A percentile compares a stretch with the other conserved stretches of the same genome.
These are phyloP conservation scores for Formica aserva DNA, from an alignment of 2,888 invertebrate genomes.

Conservation along the genomic window DNA sequence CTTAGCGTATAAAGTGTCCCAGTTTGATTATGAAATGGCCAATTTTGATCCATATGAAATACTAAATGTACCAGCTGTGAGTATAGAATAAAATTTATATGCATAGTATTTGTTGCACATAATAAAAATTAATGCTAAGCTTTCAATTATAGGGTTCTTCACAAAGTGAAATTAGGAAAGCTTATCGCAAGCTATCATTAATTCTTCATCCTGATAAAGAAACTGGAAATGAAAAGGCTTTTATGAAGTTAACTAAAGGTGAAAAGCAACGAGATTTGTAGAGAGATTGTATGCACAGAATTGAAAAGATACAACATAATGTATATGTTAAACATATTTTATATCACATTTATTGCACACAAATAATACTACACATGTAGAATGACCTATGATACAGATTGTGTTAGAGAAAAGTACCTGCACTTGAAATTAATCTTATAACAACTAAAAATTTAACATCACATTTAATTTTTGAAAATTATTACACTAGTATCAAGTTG, in stretches of 20 bases:
- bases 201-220: slow-evolving; percentile 99
- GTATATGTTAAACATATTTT: background rate
- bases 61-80: slow-evolving; percentile 93
- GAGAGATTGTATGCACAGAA: background rate
- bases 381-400: background rate
- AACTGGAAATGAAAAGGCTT: slow-evolving; percentile 98
- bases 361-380: background rate
- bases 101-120: background rate
- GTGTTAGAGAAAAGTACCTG: slow-evolving; percentile 1
- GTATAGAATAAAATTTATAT: slow-evolving; percentile 69
- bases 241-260: slow-evolving; percentile 99
- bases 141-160: slow-evolving; percentile 90
- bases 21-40: slow-evolving; percentile 99
- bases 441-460: slow-evolving; percentile 39
- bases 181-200: slow-evolving; percentile 97
- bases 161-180: slow-evolving; percentile 96
- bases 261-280: slow-evolving; percentile 71
- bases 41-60: slow-evolving; percentile 99
- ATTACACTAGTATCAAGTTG: slow-evolving; percentile 29
- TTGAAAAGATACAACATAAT: background rate
- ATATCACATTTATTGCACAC: slow-evolving; percentile 7
- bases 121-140: slow-evolving; percentile 10
- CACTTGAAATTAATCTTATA: slow-evolving; percentile 38
- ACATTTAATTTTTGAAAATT: slow-evolving; percentile 22
- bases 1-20: slow-evolving; percentile 96